Percentiles rank a stretch among this genome's conserved stretches.
These are phyloP conservation scores for Melospiza melodia DNA, from an alignment of 2,113 vertebrate species.

Conservation along the genomic window DNA sequence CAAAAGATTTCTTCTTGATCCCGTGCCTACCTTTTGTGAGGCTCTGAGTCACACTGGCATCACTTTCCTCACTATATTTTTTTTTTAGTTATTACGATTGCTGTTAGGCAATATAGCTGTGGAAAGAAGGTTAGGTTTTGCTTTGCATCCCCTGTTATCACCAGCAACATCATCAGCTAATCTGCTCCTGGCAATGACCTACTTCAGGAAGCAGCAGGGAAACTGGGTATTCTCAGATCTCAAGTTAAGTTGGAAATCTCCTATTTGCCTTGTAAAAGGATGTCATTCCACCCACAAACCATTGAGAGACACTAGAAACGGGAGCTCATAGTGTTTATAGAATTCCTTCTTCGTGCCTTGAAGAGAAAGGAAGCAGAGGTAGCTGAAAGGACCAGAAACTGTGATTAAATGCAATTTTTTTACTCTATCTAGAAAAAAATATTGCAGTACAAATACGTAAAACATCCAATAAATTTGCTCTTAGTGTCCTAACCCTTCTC, in stretches of 20 bases:
- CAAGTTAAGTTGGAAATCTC: neutral
- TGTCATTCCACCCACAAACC: neutral
- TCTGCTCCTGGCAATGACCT: neutral
- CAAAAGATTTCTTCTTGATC: conserved; percentile 1
- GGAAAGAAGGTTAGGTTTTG: neutral
- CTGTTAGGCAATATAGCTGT: neutral
- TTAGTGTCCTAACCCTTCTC: neutral
- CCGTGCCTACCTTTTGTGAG: neutral
- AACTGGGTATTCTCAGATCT: neutral
- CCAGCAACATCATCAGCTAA: neutral
- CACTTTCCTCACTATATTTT: neutral
- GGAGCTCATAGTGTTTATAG: neutral
- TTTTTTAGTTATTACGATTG: neutral
- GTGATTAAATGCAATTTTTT: neutral
- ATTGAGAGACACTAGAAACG: neutral
- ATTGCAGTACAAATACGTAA: neutral
- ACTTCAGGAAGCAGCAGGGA: neutral
- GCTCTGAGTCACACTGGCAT: neutral
- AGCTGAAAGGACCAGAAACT: neutral
- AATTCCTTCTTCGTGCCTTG: neutral
- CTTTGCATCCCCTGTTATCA: neutral
- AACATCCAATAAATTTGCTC: neutral
- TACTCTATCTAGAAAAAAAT: neutral
- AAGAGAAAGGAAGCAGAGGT: neutral
- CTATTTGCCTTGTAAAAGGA: neutral